These are phyloP conservation scores for Smittia aterrima DNA, from an alignment of 2,888 invertebrate species.

Conservation along the genomic window DNA sequence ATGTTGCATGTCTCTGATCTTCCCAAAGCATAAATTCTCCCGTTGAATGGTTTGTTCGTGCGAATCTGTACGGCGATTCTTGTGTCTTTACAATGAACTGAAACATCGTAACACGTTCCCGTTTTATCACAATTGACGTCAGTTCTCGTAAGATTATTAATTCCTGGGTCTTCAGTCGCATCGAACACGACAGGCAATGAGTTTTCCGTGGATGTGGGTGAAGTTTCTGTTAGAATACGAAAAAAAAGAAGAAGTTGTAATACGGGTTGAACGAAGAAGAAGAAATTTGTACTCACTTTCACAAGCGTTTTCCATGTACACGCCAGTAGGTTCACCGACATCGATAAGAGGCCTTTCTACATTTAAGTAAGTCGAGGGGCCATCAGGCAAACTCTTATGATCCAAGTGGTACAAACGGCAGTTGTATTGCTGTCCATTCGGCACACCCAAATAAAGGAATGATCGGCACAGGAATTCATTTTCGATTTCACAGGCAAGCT, in stretches of 20 bases:
- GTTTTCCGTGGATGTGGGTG: slow-evolving; percentile 54
- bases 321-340: slow-evolving; percentile 85
- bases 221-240: slow-evolving; percentile 53
- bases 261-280: slow-evolving; percentile 52
- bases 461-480: slow-evolving; percentile 89
- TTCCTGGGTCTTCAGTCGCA: slow-evolving; percentile 69
- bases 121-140: slow-evolving; percentile 91
- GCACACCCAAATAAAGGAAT: slow-evolving; percentile 68
- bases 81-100: slow-evolving; percentile 92
- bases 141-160: slow-evolving; percentile 72
- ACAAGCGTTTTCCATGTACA: slow-evolving; percentile 87
- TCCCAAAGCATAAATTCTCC: slow-evolving; percentile 89
- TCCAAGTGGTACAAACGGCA: slow-evolving; percentile 90
- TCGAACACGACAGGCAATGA: slow-evolving; percentile 74
- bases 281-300: slow-evolving; percentile 68
- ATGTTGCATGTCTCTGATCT: slow-evolving; percentile 94
- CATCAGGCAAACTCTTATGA: slow-evolving; percentile 88
- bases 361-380: slow-evolving; percentile 85
- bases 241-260: no score
- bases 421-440: slow-evolving; percentile 75
- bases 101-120: slow-evolving; percentile 92
- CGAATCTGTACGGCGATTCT: slow-evolving; percentile 88
- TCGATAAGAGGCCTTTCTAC: slow-evolving; percentile 87
- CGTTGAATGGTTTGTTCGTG: slow-evolving; percentile 92
- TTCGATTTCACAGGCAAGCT: slow-evolving; percentile 87